These are phyloP conservation scores for Tortrix viridana DNA, from an alignment of 2,888 invertebrate species.

Conservation along the genomic window DNA sequence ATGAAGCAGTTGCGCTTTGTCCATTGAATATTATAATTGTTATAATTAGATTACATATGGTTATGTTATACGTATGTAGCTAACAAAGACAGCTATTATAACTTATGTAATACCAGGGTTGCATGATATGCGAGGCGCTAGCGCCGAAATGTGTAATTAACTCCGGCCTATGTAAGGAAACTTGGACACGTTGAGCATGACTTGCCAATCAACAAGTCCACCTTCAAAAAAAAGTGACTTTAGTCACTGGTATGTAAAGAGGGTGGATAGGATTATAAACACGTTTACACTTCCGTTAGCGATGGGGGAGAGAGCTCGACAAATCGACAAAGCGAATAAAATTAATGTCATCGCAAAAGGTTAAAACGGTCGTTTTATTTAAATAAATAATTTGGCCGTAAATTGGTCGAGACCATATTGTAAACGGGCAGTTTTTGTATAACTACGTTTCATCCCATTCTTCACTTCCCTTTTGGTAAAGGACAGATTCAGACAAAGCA, in stretches of 20 bases:
- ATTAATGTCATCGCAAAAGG: too few relatives aligned
- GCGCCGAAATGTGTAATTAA: conserved; percentile 18
- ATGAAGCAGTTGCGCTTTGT: conserved; percentile 26
- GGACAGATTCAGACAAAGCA: too few relatives aligned
- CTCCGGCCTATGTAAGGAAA: conserved; percentile 23
- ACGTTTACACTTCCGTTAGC: conserved; percentile 6
- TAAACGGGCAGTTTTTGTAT: too few relatives aligned
- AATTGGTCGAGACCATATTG: too few relatives aligned
- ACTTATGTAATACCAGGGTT: conserved; percentile 27
- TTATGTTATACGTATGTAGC: conserved; percentile 22
- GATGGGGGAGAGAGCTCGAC: conserved; percentile 4
- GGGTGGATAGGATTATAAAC: conserved; percentile 5
- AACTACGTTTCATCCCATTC: too few relatives aligned
- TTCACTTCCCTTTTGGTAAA: too few relatives aligned
- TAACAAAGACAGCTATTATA: conserved; percentile 14
- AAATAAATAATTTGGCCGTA: too few relatives aligned
- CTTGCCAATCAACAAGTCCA: conserved; percentile 12
- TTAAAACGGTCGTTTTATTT: too few relatives aligned
- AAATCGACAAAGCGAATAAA: too few relatives aligned
- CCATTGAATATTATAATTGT: conserved; percentile 30
- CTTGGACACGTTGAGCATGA: conserved; percentile 18
- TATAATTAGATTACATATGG: conserved; percentile 33
- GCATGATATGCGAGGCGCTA: conserved; percentile 11
- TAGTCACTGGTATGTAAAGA: conserved; percentile 11
- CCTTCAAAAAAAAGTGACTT: conserved; percentile 4